Evolutionary conservation across 2,888 invertebrate species (phyloP).

Genomic region (Dryomyza anilis): DNA sequence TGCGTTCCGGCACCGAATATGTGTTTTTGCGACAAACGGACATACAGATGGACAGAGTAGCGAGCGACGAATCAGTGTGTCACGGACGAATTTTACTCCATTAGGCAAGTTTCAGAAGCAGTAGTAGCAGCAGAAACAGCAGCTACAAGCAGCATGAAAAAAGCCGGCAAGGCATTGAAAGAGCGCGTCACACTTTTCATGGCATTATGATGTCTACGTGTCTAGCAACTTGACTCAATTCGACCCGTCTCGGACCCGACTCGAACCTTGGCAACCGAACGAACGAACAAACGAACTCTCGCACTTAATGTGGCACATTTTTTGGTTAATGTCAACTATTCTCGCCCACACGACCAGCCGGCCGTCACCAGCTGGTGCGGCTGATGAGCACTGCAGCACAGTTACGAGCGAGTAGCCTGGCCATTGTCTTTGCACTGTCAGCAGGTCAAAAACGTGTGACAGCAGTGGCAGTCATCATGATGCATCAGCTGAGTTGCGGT

Average conservation of each 20-base stretch:
- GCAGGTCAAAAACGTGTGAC: constrained; percentile 3
- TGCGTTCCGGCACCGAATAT: constrained; percentile 8
- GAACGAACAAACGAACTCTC: background rate
- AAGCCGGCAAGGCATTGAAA: constrained; percentile 7
- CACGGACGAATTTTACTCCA: constrained; percentile 35
- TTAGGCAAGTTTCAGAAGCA: constrained; percentile 17
- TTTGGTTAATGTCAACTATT: background rate
- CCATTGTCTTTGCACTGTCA: background rate
- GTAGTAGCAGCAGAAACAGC: background rate
- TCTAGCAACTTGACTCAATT: background rate
- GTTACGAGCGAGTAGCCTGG: too few species aligned
- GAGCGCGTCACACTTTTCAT: constrained; percentile 3
- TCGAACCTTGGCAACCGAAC: background rate
- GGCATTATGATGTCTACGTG: constrained; percentile 18
- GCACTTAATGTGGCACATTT: background rate
- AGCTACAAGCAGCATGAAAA: constrained; percentile 1
- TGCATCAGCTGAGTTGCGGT: background rate
- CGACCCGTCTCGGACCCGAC: background rate
- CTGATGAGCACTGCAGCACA: too few species aligned
- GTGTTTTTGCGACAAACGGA: background rate
- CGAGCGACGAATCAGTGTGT: background rate
- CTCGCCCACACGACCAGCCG: background rate
- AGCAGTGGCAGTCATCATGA: background rate
- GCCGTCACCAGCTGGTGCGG: too few species aligned
- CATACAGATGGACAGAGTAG: background rate